These are phyloP conservation scores for Lepidocyrtoides sp. DNA, from an alignment of 2,888 invertebrate species.

Conservation along the genomic window DNA sequence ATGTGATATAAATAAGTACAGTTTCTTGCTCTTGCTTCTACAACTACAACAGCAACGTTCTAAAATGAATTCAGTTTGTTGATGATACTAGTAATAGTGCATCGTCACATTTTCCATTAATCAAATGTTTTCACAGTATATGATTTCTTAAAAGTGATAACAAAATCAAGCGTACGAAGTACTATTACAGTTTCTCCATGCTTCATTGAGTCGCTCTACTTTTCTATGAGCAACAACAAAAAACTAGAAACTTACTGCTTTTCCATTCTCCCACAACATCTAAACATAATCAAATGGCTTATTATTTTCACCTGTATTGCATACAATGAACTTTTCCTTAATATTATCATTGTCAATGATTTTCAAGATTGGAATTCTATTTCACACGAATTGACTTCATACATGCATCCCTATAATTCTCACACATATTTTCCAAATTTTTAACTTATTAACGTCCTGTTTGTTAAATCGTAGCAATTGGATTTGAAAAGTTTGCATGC, in stretches of 20 bases:
- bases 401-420: too few relatives aligned
- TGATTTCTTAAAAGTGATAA: conserved; percentile 62
- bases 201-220: conserved; percentile 72
- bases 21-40: background rate
- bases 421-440: too few relatives aligned
- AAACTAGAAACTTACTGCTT: background rate
- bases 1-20: background rate
- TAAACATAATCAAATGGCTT: background rate
- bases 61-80: conserved; percentile 6
- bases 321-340: background rate
- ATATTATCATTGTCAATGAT: background rate
- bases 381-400: too few relatives aligned
- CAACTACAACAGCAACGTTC: background rate
- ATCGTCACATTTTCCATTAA: conserved; percentile 72
- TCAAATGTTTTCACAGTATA: conserved; percentile 68
- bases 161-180: conserved; percentile 58
- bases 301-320: background rate
- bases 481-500: too few relatives aligned
- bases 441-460: too few relatives aligned
- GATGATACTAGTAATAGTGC: conserved; percentile 52
- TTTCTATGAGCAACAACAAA: conserved; percentile 33
- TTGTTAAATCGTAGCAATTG: too few relatives aligned
- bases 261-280: conserved; percentile 32
- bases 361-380: background rate
- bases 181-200: conserved; percentile 65